phyloP scores from a whole-genome alignment of 2,113 vertebrate species.

The Butorides virescens region DNA sequence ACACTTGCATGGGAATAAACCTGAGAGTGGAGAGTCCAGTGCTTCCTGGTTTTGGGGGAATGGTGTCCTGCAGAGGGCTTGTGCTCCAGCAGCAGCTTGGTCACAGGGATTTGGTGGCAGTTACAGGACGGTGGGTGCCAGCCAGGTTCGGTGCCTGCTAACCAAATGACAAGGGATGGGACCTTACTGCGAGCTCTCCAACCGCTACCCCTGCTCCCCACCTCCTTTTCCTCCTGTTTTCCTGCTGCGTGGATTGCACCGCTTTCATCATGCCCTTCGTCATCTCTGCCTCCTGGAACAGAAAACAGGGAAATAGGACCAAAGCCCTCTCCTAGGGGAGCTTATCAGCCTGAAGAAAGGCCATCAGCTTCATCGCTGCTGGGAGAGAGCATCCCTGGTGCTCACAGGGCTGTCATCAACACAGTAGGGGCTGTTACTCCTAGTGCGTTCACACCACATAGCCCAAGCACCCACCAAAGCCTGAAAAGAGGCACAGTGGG shows the following conservation, averaged over 20 bases:
- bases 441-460: rapidly evolving
- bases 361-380: rapidly evolving
- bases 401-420: neutral
- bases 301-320: neutral
- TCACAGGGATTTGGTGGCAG: neutral
- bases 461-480: neutral
- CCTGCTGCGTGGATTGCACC: neutral
- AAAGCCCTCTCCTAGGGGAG: neutral
- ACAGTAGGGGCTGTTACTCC: neutral
- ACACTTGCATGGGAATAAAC: neutral
- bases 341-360: neutral
- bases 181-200: rapidly evolving
- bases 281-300: neutral
- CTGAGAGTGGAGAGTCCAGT: neutral
- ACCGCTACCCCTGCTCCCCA: neutral
- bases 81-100: neutral
- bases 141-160: rapidly evolving
- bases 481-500: neutral
- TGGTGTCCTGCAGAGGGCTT: rapidly evolving
- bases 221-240: neutral
- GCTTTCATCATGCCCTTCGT: neutral
- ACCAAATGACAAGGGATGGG: neutral
- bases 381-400: neutral
- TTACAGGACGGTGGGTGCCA: neutral
- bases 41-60: neutral